Conservation (phyloP, 1,140 invertebrate genomes). For the Temnothorax curvispinosus region DNA sequence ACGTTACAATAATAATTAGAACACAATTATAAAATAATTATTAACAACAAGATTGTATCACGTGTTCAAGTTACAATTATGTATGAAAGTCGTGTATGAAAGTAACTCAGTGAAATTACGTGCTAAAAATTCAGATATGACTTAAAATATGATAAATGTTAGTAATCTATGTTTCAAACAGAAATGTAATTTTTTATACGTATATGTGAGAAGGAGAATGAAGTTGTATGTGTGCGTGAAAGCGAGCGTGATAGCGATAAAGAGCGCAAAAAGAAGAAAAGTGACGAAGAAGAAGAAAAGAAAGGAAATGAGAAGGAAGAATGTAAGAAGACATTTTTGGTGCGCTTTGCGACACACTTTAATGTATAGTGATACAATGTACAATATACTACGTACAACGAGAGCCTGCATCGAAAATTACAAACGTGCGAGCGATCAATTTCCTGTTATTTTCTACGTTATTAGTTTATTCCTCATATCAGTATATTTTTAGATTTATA, state of each 20-base stretch:
- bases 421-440: constrained; percentile 68
- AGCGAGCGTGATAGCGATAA: background rate
- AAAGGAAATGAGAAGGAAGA: background rate
- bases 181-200: constrained; percentile 58
- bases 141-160: constrained; percentile 27
- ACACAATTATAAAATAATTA: constrained; percentile 1
- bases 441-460: constrained; percentile 80
- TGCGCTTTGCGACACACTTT: constrained; percentile 58
- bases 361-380: constrained; percentile 77
- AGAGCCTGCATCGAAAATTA: constrained; percentile 60
- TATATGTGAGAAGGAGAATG: background rate
- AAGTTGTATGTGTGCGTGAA: background rate
- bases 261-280: constrained; percentile 5
- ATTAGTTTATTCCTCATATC: constrained; percentile 73
- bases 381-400: constrained; percentile 78
- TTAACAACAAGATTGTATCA: background rate
- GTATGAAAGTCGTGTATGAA: background rate
- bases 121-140: constrained; percentile 11
- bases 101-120: background rate
- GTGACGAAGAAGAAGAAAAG: background rate
- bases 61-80: constrained; percentile 12
- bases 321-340: constrained; percentile 42
- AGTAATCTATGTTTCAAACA: constrained; percentile 27
- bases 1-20: background rate
- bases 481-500: constrained; percentile 80